Percentiles rank a stretch among this genome's conserved stretches.
These are phyloP conservation scores for Glaucidium brasilianum DNA, from an alignment of 2,113 vertebrate species.

Conservation along the genomic window DNA sequence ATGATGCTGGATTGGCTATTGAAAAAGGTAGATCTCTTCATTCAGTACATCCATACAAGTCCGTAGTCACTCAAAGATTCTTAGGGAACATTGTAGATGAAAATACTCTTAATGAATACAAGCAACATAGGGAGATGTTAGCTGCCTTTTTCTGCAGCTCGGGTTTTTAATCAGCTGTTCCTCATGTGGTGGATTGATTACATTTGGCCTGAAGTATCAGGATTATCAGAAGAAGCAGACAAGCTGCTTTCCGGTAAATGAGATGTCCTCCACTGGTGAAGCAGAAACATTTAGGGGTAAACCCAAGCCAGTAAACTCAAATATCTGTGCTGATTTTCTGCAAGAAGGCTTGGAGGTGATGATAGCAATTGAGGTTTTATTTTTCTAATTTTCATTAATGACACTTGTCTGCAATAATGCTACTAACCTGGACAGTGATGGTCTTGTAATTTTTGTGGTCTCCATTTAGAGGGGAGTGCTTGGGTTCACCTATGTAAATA, in stretches of 20 bases:
- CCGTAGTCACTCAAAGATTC: not conserved
- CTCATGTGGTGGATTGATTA: not conserved
- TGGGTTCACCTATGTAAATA: not conserved
- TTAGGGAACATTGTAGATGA: not conserved
- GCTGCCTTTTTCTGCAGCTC: not conserved
- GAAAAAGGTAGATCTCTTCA: not conserved
- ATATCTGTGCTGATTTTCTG: not conserved
- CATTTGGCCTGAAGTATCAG: not conserved
- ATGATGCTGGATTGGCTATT: not conserved
- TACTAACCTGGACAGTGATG: not conserved
- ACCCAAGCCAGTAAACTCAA: not conserved
- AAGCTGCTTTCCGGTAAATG: not conserved
- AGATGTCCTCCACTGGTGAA: not conserved
- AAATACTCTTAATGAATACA: not conserved
- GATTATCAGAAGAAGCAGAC: not conserved
- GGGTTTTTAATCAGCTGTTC: not conserved
- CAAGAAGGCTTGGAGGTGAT: not conserved
- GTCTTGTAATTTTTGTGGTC: not conserved
- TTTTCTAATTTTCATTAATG: not conserved
- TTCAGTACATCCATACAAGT: not conserved
- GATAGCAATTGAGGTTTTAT: not conserved
- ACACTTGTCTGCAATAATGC: not conserved
- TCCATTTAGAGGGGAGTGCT: not conserved
- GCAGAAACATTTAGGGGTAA: not conserved
- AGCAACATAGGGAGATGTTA: not conserved